These are phyloP conservation scores for Sorex fumeus DNA, from an alignment of 2,113 vertebrate genomes.

Conservation along the genomic window DNA sequence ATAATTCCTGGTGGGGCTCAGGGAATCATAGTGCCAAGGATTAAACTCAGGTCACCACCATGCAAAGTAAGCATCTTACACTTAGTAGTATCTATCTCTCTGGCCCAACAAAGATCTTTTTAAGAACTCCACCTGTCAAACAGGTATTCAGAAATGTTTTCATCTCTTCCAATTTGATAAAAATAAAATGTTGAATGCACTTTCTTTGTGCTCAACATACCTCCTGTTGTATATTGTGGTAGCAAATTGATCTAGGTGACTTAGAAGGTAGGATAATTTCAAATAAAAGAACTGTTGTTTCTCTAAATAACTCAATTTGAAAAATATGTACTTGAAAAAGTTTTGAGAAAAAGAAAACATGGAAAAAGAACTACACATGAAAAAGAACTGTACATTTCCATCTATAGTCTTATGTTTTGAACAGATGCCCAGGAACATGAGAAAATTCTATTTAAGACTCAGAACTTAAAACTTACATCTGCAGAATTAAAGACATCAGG, in stretches of 20 bases:
- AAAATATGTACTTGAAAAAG: constrained; percentile 36
- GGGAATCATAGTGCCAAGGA: too few species aligned
- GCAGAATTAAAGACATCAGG: constrained; percentile 96
- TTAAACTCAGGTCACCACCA: too few species aligned
- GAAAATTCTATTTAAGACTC: constrained; percentile 26
- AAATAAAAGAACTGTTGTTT: constrained; percentile 53
- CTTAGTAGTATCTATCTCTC: too few species aligned
- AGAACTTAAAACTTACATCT: constrained; percentile 89
- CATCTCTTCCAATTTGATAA: constrained; percentile 23
- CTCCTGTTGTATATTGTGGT: neutral
- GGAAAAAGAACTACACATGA: constrained; percentile 54
- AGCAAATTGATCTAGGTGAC: neutral
- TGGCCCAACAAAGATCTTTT: neutral
- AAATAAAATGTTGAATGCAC: constrained; percentile 33
- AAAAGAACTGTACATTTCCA: constrained; percentile 46
- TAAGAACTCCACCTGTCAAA: constrained; percentile 29
- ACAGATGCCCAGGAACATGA: constrained; percentile 34
- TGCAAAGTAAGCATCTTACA: too few species aligned
- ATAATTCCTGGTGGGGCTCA: too few species aligned
- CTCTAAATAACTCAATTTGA: constrained; percentile 24
- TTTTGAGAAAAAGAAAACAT: constrained; percentile 49
- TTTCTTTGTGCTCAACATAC: constrained; percentile 38
- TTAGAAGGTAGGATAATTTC: constrained; percentile 52
- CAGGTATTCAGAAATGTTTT: neutral
- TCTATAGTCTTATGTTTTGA: constrained; percentile 21